Percentiles rank a stretch among this genome's conserved stretches.
Evolutionary conservation across 2,797 vertebrate species (phyloP).

Genomic region (Ctenochaetus hawaiiensis): DNA sequence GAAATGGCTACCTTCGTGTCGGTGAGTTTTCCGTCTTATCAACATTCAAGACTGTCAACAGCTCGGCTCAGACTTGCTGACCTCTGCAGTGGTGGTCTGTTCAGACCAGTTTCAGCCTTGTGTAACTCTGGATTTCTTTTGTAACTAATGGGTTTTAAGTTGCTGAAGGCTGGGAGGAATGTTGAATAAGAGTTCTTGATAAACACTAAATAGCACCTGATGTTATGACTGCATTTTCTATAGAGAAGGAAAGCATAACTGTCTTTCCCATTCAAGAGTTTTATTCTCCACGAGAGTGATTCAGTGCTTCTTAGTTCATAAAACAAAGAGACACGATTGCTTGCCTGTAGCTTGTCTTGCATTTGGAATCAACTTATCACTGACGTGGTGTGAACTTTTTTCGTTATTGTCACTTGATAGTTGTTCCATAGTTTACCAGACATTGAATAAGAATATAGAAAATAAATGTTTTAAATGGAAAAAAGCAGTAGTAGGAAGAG

Average conservation of each 20-base stretch:
- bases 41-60: conserved; percentile 55
- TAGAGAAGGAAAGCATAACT: neutral
- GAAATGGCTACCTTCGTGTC: conserved; percentile 87
- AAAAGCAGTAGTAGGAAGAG: no score
- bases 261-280: conserved; percentile 15
- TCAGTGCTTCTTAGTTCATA: neutral
- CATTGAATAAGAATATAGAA: neutral
- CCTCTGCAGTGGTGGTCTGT: conserved; percentile 31
- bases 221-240: conserved; percentile 8
- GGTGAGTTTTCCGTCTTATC: conserved; percentile 83
- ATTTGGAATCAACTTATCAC: conserved; percentile 3
- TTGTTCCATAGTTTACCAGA: conserved; percentile 5
- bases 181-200: neutral
- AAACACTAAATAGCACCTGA: neutral
- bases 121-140: conserved; percentile 32
- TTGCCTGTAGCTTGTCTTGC: neutral
- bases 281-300: neutral
- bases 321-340: neutral
- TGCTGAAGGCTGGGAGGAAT: conserved; percentile 3
- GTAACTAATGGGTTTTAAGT: conserved; percentile 24
- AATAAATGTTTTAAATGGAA: no score
- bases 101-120: conserved; percentile 37
- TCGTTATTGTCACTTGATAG: neutral
- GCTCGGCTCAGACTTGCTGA: conserved; percentile 43
- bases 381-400: conserved; percentile 15